phyloP scores from a whole-genome alignment of 2,888 invertebrate species.

The Melanargia galathea region DNA sequence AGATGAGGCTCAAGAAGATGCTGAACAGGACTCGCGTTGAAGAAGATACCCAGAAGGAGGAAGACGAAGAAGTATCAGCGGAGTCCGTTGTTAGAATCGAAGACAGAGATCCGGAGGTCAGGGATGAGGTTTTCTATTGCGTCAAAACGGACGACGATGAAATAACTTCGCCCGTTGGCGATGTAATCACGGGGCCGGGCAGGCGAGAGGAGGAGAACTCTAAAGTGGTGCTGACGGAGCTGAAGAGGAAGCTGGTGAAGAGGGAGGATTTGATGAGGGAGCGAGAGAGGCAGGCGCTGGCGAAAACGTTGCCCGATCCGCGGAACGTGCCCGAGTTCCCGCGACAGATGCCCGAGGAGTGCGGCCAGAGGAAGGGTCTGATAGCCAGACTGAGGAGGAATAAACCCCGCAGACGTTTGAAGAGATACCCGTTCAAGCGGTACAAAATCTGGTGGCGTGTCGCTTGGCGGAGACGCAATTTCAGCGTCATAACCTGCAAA shows the following conservation, averaged over 20 bases:
- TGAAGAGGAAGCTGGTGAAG: conserved; percentile 71
- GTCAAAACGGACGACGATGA: conserved; percentile 70
- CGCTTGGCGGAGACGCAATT: conserved; percentile 48
- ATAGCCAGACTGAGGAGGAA: conserved; percentile 56
- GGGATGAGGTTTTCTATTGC: conserved; percentile 76
- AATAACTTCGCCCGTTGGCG: conserved; percentile 49
- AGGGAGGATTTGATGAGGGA: conserved; percentile 76
- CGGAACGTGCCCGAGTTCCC: conserved; percentile 72
- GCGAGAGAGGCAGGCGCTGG: conserved; percentile 72
- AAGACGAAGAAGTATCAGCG: conserved; percentile 47
- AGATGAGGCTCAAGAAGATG: conserved; percentile 67
- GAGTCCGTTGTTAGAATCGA: conserved; percentile 60
- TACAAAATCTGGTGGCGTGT: conserved; percentile 45
- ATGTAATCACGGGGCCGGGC: conserved; percentile 67
- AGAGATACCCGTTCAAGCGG: too few species aligned
- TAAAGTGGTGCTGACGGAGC: conserved; percentile 67
- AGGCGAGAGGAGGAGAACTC: conserved; percentile 66
- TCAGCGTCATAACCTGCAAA: conserved; percentile 46
- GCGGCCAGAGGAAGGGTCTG: conserved; percentile 57
- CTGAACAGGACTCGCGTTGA: conserved; percentile 53
- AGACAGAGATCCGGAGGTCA: conserved; percentile 62
- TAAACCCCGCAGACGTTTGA: conserved; percentile 45
- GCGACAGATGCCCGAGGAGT: conserved; percentile 67
- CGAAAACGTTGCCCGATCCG: conserved; percentile 73
- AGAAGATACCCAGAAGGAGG: conserved; percentile 45